Conservation (phyloP, 2,797 vertebrate genomes). For the Anguilla anguilla region DNA sequence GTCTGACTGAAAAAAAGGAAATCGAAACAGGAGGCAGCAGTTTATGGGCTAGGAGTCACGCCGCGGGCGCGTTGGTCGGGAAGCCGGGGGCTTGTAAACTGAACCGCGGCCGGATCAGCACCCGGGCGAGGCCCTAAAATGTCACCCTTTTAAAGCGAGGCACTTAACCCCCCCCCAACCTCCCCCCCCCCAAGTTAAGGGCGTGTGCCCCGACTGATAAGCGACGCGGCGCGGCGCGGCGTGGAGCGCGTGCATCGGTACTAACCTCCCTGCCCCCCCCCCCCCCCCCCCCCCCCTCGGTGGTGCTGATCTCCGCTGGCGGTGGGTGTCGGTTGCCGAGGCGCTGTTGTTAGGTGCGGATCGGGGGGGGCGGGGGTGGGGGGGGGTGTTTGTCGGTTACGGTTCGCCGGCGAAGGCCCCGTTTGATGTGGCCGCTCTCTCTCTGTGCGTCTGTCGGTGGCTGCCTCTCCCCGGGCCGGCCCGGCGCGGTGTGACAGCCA, state of each 20-base stretch:
- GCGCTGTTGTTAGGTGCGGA: constrained; percentile 69
- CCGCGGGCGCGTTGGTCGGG: background rate
- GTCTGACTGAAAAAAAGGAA: background rate
- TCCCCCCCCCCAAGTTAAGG: background rate
- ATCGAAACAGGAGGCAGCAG: background rate
- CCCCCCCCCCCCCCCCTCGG: background rate
- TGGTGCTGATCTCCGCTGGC: constrained; percentile 49
- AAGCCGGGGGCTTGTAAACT: background rate
- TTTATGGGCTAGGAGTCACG: no score
- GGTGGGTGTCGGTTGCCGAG: constrained; percentile 70
- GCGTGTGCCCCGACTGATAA: background rate
- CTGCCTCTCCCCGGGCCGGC: constrained; percentile 74
- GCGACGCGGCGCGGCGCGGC: no score
- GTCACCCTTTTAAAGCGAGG: background rate
- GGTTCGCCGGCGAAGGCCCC: constrained; percentile 72
- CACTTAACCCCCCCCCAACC: background rate
- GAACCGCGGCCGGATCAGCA: background rate
- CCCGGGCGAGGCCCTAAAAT: background rate
- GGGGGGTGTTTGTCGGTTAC: constrained; percentile 75
- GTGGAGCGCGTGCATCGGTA: background rate
- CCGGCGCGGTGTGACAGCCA: constrained; percentile 75
- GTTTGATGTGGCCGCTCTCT: constrained; percentile 78
- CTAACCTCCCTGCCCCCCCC: no score
- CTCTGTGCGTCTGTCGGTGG: constrained; percentile 54
- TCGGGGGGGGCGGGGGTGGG: constrained; percentile 73